Evolutionary conservation across 2,797 vertebrate species (phyloP), one percentile per base, ranked within the genome.

Genomic region (Tokudaia muenninki): DNA sequence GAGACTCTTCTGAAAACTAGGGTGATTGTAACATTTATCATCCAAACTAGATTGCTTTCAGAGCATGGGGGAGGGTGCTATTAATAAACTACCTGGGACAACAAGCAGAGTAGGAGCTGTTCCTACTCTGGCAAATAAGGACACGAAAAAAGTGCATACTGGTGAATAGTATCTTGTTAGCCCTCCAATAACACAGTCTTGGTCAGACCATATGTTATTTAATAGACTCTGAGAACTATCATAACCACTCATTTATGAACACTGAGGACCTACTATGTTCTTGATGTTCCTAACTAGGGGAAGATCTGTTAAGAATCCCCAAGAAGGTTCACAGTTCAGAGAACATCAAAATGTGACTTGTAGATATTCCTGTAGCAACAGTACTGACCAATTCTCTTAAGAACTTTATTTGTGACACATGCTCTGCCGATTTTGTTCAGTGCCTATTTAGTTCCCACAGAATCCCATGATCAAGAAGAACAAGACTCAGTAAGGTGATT

Each of bases 41-140:
- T 89, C 79, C 34, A 91, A 89, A 91, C 47, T 74, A 63, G 78
- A 92, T 67, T n/a, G 52, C 29, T 97, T 95, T 94, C 44, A 87
- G 87, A 90, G 80, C 57, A 57, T 79, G 7, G 52, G 90, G 47
- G 26, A 24, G 11, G 52, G 12, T 31, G 22, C 74, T 89, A 21
- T 86, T 94, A 72, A 91, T 96, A 92, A 92, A 59, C 21, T 44
- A 3, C 6, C 37, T 50, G 37, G 90, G 29, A 91, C 12, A 84
- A 8, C 19, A 31, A 70, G 55, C 92, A 63, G 50, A 70, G 41
- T 5, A 5, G 6, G 2, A 59, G 5, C 65, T 55, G n/a, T 1
- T n/a, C n/a, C n/a, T n/a, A n/a, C n/a, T n/a, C n/a, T n/a, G 74
- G 74, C 50, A 93, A 50, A 84, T 34, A 29, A 91, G 17, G 84